Evolutionary conservation across 2,797 vertebrate species (phyloP), one percentile per base, ranked within the genome.

Genomic region (Bothrops alternatus): DNA sequence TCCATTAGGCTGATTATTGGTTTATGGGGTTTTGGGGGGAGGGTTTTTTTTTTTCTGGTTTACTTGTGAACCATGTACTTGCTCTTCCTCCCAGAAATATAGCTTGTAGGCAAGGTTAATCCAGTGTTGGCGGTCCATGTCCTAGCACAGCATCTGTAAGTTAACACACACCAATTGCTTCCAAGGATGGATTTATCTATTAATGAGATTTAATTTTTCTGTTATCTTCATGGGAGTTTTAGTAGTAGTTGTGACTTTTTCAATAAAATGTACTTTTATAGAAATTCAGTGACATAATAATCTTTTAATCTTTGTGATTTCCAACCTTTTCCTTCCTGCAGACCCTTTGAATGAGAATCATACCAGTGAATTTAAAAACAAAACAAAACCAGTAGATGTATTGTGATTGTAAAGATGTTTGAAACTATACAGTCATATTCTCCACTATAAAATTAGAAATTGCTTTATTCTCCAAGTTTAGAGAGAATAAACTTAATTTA

Each of bases 81-180:
- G 99, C 99, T 99, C 99, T 98, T 99, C 99, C 99, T 99, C 99
- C 99, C 99, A 99, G 99, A 98, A 98, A 98, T 99, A 99, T 99
- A 99, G 99, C 98, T 99, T 98, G 98, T 99, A 99, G 99, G 99
- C 99, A 98, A 99, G 99, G 98, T 99, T 99, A 99, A 99, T 99
- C 98, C 98, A 98, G 98, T 98, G 99, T 99, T 99, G 98, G 98
- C 97, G 98, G 97, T 98, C 98, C 99, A 99, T 98, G 98, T 99
- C 98, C 97, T 99, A 99, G 99, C 98, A 99, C 99, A 98, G 98
- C 98, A 99, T 98, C 99, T 99, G 99, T 99, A 99, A 99, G 99
- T 99, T 98, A 98, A 98, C 98, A 98, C 97, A 98, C 97, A 98
- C 98, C 98, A 98, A 98, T 99, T 99, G 97, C 97, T 97, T 98